A percentile compares a stretch with the other conserved stretches of the same genome.
Evolutionary conservation across 2,888 invertebrate genomes (phyloP).

Genomic region (Trilocha varians): DNA sequence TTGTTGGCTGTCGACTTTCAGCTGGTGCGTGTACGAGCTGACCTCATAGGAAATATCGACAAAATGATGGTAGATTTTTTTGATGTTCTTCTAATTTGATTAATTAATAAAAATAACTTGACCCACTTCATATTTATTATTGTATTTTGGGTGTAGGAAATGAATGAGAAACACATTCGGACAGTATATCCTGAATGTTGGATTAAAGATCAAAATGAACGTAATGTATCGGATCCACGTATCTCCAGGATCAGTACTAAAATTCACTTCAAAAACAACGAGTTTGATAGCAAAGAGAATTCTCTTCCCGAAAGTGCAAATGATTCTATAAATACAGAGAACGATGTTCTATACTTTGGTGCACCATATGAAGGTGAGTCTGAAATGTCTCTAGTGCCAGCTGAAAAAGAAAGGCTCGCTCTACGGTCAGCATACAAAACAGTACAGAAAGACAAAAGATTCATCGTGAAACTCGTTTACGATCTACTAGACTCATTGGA

Average conservation of each 20-base stretch:
- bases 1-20: constrained; percentile 55
- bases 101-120: no score
- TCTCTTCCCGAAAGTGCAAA: not conserved
- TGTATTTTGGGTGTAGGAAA: constrained; percentile 30
- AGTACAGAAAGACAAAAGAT: constrained; percentile 24
- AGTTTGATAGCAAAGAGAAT: not conserved
- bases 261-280: constrained; percentile 4
- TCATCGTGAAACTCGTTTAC: constrained; percentile 35
- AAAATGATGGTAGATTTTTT: constrained; percentile 46
- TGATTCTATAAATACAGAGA: constrained; percentile 7
- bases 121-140: no score
- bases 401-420: constrained; percentile 27
- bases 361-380: constrained; percentile 17
- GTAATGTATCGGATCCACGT: not conserved
- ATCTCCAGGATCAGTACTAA: constrained; percentile 4
- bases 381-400: constrained; percentile 28
- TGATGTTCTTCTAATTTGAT: not conserved
- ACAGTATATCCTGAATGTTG: constrained; percentile 35
- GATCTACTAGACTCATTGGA: constrained; percentile 28
- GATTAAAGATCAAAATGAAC: constrained; percentile 11
- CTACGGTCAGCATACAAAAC: constrained; percentile 14
- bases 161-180: constrained; percentile 41
- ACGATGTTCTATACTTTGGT: constrained; percentile 20
- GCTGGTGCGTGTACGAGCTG: constrained; percentile 40
- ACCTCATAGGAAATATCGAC: constrained; percentile 45